A percentile compares a stretch with the other conserved stretches of the same genome.
phyloP scores from a whole-genome alignment of 2,113 vertebrate genomes.

The Erythrolamprus reginae region DNA sequence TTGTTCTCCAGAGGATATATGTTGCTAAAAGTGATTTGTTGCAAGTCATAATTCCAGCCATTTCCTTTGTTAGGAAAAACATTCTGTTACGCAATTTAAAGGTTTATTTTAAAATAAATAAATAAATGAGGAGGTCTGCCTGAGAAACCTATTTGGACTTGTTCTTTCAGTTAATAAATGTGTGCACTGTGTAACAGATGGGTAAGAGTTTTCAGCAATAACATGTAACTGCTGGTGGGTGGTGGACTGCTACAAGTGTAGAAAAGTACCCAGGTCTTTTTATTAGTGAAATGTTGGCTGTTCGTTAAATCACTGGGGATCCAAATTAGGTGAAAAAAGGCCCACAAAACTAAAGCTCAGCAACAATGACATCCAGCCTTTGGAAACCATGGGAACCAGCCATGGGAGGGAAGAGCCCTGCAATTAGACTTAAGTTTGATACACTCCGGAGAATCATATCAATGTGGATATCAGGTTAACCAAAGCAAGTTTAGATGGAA shows the following conservation, averaged over 20 bases:
- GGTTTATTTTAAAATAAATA: background rate
- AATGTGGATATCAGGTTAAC: constrained; percentile 2
- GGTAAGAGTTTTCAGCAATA: background rate
- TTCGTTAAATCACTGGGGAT: constrained; percentile 31
- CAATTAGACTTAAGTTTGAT: background rate
- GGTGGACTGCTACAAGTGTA: background rate
- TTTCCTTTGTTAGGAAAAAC: background rate
- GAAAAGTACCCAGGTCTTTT: background rate
- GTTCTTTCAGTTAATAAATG: background rate
- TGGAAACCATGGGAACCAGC: constrained; percentile 25
- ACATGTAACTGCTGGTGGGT: background rate
- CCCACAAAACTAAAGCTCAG: background rate
- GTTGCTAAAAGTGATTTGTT: background rate
- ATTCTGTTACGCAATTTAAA: background rate
- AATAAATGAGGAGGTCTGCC: background rate
- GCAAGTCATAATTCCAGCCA: background rate
- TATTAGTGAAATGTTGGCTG: background rate
- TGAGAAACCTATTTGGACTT: background rate
- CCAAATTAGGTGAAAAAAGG: constrained; percentile 17
- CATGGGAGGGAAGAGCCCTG: background rate
- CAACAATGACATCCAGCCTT: constrained; percentile 6
- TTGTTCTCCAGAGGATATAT: background rate
- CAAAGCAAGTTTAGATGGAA: constrained; percentile 40
- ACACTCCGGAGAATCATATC: constrained; percentile 12
- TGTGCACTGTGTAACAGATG: background rate